Percentiles rank a stretch among this genome's conserved stretches.
Conservation (phyloP, 2,888 invertebrate genomes). For the Scaeva pyrastri region DNA sequence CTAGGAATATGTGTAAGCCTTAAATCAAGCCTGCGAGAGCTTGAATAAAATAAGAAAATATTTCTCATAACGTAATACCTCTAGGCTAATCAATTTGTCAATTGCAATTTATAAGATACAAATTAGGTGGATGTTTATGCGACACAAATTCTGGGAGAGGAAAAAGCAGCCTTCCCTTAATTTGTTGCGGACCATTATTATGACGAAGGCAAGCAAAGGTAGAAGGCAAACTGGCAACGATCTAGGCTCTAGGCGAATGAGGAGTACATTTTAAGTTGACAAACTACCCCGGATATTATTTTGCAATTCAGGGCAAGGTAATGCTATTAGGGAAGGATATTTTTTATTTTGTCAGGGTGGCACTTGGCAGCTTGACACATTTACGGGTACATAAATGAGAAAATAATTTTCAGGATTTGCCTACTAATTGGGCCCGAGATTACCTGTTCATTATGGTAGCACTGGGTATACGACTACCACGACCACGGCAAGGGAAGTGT, state of each 20-base stretch:
- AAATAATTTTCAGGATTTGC: constrained; percentile 61
- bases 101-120: constrained; percentile 40
- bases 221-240: constrained; percentile 40
- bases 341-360: constrained; percentile 43
- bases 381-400: constrained; percentile 28
- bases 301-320: constrained; percentile 68
- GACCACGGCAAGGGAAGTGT: constrained; percentile 13
- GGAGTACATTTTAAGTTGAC: constrained; percentile 30
- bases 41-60: constrained; percentile 30
- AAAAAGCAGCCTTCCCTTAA: constrained; percentile 27
- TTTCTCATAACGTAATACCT: constrained; percentile 35
- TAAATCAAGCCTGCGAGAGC: constrained; percentile 57
- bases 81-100: constrained; percentile 52
- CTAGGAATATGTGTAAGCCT: constrained; percentile 75
- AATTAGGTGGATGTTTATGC: constrained; percentile 48
- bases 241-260: neutral
- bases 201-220: neutral
- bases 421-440: constrained; percentile 67
- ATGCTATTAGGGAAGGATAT: constrained; percentile 58
- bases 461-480: neutral
- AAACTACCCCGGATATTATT: constrained; percentile 65
- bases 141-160: constrained; percentile 39
- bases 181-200: constrained; percentile 24
- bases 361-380: constrained; percentile 45
- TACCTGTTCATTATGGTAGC: constrained; percentile 63